phyloP scores from a whole-genome alignment of 2,888 invertebrate species.

The Fragum whitleyi region DNA sequence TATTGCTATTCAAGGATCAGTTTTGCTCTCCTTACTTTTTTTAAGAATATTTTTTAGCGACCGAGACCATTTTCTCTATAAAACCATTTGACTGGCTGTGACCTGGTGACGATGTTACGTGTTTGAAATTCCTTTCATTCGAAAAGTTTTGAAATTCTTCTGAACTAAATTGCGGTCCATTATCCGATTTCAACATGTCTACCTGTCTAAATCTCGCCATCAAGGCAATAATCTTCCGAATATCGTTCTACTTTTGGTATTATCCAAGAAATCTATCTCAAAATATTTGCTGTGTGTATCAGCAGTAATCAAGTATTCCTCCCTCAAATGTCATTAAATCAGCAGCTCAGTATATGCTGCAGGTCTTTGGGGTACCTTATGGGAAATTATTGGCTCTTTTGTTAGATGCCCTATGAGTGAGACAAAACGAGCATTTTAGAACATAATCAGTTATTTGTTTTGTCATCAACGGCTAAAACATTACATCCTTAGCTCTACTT shows the following conservation, averaged over 20 bases:
- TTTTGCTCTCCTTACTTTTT: background rate
- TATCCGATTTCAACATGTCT: background rate
- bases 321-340: slow-evolving; percentile 14
- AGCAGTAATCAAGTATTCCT: slow-evolving; percentile 8
- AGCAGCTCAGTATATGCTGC: no score
- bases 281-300: slow-evolving; percentile 22
- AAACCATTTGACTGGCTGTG: background rate
- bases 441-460: no score
- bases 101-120: background rate
- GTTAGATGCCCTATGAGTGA: no score
- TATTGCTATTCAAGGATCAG: no score
- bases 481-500: no score
- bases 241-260: background rate
- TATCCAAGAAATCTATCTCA: slow-evolving; percentile 12
- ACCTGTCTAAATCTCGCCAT: background rate
- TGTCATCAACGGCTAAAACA: no score
- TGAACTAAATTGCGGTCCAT: background rate
- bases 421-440: no score
- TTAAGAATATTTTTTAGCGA: background rate
- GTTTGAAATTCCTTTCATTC: background rate
- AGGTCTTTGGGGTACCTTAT: no score
- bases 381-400: no score
- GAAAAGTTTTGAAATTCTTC: background rate
- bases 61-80: background rate
- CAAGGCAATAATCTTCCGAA: background rate